These are phyloP conservation scores for Liparis tanakae DNA, from an alignment of 2,797 vertebrate genomes.

Conservation along the genomic window DNA sequence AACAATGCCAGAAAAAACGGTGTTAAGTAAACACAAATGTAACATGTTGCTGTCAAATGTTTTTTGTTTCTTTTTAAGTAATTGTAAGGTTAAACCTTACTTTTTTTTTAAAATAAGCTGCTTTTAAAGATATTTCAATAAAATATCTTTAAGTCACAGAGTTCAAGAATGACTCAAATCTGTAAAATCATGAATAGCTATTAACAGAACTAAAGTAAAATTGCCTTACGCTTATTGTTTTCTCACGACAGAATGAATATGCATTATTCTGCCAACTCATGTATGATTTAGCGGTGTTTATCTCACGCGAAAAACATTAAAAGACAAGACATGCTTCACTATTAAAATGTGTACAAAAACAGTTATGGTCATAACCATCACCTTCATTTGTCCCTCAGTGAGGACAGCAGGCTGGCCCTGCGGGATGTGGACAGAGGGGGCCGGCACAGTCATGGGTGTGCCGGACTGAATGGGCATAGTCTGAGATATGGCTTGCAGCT, in stretches of 20 bases:
- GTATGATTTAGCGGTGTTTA: background rate
- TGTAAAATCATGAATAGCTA: too few species aligned
- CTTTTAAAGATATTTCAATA: background rate
- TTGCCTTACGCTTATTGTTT: background rate
- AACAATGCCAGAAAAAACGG: background rate
- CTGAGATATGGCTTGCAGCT: conserved; percentile 84
- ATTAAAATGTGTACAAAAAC: background rate
- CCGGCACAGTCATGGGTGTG: conserved; percentile 87
- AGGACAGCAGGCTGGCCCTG: conserved; percentile 90
- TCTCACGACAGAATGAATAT: background rate
- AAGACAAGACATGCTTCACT: background rate
- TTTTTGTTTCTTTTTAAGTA: background rate
- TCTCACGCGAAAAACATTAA: background rate
- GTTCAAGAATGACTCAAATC: background rate
- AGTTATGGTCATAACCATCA: conserved; percentile 59
- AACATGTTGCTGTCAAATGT: background rate
- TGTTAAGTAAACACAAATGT: background rate
- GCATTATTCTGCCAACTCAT: background rate
- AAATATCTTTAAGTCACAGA: background rate
- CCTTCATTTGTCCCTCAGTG: conserved; percentile 95
- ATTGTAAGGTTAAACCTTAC: background rate
- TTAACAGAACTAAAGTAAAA: background rate
- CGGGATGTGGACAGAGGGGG: conserved; percentile 89
- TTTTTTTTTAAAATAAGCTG: background rate
- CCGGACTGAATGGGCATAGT: conserved; percentile 90